Evolutionary conservation across 2,113 vertebrate genomes (phyloP), one percentile per base, ranked within the genome.

Genomic region (Numida meleagris): DNA sequence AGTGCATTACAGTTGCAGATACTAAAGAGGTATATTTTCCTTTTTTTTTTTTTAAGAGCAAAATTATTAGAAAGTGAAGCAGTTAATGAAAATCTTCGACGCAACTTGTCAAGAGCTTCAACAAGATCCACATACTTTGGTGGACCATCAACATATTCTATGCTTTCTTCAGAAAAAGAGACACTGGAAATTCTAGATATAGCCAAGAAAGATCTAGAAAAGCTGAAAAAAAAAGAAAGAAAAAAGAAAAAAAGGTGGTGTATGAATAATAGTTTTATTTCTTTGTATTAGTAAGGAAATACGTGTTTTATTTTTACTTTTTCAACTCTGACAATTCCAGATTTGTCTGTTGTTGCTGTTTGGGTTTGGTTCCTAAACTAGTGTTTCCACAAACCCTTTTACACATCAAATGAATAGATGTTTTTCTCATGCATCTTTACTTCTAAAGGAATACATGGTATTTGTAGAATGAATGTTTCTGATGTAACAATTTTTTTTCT

Each of bases 61-160:
- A 99, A 99, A 96, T 97, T 99, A 65, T 86, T 99, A 61, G 99
- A 99, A 97, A 99, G 99, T 31, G 99, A 99, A 95, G 98, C 99
- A 4, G 98, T 99, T 91, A 99, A 98, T 86, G 99, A 99, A 97
- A 99, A 98, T 80, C 98, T 99, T 85, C 98, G 99, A 45, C 99
- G 98, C 94, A 99, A 31, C 87, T 96, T 99, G 89, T 98, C 98
- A 34, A 98, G 99, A 38, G 99, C 98, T 76, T 98, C 99, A 33
- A 97, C 98, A 2, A 98, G 98, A 86, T 97, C 99, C 16, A 96
- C 98, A 0, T 98, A 98, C 66, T 99, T 98, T 67, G 97, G 96
- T 4, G 98, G 98, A 11, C 95, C 98, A 4, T 94, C 97, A 38
- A 94, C 98, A 43, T 98, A 98, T 95, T 97, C 98, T 34, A 88